Conservation (phyloP, 2,797 vertebrate species). For the Fundulus diaphanus region DNA sequence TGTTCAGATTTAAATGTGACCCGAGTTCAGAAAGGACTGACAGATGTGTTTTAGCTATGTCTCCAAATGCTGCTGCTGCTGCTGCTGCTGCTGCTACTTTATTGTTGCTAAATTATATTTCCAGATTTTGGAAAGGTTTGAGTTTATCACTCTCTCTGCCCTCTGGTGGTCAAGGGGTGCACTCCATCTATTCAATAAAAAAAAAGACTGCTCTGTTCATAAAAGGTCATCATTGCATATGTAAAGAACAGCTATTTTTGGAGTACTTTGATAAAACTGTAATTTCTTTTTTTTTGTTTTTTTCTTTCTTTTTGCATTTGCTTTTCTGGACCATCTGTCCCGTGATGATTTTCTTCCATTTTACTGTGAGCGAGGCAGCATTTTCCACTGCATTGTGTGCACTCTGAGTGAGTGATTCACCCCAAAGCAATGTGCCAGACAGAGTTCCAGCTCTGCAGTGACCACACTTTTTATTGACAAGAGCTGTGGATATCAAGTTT, state of each 20-base stretch:
- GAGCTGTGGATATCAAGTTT: not conserved
- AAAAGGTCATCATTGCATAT: conserved; percentile 12
- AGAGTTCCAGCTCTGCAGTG: conserved; percentile 8
- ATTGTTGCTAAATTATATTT: not conserved
- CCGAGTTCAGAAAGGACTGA: conserved; percentile 8
- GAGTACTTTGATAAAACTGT: conserved; percentile 25
- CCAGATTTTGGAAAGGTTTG: not conserved
- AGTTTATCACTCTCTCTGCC: conserved; percentile 30
- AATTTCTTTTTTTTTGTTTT: too few relatives aligned
- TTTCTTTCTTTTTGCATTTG: too few relatives aligned
- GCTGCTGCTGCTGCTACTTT: conserved; percentile 17
- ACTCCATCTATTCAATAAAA: conserved; percentile 43
- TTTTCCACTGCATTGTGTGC: conserved; percentile 59
- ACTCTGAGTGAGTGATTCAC: conserved; percentile 69
- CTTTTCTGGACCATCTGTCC: conserved; percentile 26
- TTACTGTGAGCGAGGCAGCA: conserved; percentile 71
- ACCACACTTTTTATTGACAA: conserved; percentile 7
- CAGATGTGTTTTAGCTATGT: conserved; percentile 14
- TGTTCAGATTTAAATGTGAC: conserved; percentile 52
- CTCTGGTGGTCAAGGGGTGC: conserved; percentile 62
- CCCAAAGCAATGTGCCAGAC: conserved; percentile 56
- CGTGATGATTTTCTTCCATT: conserved; percentile 33
- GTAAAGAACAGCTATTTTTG: conserved; percentile 21
- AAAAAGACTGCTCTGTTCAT: conserved; percentile 18
- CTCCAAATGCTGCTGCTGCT: conserved; percentile 7